Evolutionary conservation across 2,113 vertebrate species (phyloP).

Genomic region (Martes martes): DNA sequence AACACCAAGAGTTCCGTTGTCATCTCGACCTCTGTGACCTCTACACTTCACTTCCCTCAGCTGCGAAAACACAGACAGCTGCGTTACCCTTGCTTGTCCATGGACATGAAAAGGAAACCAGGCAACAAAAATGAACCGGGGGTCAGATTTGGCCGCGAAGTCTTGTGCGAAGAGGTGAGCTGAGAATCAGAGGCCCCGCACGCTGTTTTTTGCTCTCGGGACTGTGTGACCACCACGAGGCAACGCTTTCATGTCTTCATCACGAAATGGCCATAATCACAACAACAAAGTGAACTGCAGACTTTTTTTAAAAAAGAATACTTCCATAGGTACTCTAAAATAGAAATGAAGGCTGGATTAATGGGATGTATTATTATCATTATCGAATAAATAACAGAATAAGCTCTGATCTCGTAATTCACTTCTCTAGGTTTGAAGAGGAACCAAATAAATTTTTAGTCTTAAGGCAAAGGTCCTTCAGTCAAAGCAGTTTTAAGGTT

Average conservation of each 20-base stretch:
- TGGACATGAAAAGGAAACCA: constrained; percentile 6
- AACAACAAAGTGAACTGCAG: not conserved
- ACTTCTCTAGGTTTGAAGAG: constrained; percentile 13
- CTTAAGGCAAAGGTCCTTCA: not conserved
- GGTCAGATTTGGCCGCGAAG: not conserved
- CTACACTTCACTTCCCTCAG: constrained; percentile 13
- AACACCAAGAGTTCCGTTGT: not conserved
- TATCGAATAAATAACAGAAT: not conserved
- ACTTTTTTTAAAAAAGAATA: not conserved
- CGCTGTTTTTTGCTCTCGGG: not conserved
- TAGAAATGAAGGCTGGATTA: not conserved
- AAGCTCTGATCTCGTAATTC: not conserved
- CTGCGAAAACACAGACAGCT: constrained; percentile 16
- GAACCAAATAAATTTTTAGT: not conserved
- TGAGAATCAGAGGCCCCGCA: not conserved
- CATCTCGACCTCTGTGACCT: not conserved
- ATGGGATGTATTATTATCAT: not conserved
- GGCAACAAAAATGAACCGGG: not conserved
- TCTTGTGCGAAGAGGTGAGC: not conserved
- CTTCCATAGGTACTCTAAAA: not conserved
- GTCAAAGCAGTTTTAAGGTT: not conserved
- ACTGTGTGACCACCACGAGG: not conserved
- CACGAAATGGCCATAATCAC: not conserved
- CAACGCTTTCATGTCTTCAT: not conserved
- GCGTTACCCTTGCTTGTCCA: not conserved